Evolutionary conservation across 2,888 invertebrate species (phyloP).

Genomic region (Cloeon dipterum): DNA sequence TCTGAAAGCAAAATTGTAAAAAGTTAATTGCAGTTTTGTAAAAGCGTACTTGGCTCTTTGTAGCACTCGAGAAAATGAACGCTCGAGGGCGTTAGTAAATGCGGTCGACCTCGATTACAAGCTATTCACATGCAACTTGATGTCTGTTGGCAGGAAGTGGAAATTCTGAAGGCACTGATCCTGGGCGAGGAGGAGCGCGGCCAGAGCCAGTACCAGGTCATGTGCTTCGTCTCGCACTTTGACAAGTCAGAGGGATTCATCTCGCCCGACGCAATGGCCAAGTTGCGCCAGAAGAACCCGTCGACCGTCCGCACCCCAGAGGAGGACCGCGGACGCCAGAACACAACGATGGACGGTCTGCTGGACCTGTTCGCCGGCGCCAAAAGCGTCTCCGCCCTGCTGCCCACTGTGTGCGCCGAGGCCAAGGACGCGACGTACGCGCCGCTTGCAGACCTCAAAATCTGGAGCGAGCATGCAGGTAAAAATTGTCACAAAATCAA

Average conservation of each 20-base stretch:
- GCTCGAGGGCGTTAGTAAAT: no score
- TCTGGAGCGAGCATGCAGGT: conserved; percentile 62
- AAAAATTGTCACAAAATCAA: conserved; percentile 10
- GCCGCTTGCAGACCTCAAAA: conserved; percentile 49
- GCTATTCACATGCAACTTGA: no score
- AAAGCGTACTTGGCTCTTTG: no score
- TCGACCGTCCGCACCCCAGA: conserved; percentile 74
- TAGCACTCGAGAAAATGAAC: no score
- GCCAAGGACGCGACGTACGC: conserved; percentile 57
- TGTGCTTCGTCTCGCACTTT: conserved; percentile 80
- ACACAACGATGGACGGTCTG: conserved; percentile 63
- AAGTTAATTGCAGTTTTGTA: no score
- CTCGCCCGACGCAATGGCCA: conserved; percentile 90
- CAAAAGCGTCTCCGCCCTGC: conserved; percentile 41
- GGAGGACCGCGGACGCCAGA: conserved; percentile 66
- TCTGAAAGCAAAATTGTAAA: no score
- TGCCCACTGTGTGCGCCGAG: conserved; percentile 50
- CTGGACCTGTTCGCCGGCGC: conserved; percentile 34
- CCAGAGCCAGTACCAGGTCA: conserved; percentile 65
- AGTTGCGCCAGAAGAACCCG: conserved; percentile 66
- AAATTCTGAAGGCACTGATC: conserved; percentile 69
- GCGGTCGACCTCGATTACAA: no score
- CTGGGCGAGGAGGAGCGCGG: conserved; percentile 84
- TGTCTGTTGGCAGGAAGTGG: conserved; percentile 71
- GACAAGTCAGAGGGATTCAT: conserved; percentile 75